phyloP scores from a whole-genome alignment of 2,113 vertebrate genomes.

The Diadophis punctatus region DNA sequence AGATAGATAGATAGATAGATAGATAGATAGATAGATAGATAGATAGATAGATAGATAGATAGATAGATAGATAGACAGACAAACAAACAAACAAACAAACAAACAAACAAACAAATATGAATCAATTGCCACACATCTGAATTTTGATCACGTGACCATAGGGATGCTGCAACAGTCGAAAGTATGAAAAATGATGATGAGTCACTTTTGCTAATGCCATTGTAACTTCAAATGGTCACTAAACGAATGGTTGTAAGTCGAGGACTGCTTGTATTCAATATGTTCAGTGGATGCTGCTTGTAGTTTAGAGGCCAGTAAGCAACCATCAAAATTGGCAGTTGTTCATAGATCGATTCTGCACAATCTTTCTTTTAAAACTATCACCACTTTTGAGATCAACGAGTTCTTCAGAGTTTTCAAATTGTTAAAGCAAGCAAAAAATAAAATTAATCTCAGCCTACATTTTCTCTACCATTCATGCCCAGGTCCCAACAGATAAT shows the following conservation, averaged over 20 bases:
- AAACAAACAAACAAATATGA: too few relatives aligned
- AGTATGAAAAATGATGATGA: too few relatives aligned
- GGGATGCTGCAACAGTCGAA: background rate
- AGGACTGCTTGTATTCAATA: background rate
- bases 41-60: too few relatives aligned
- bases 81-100: too few relatives aligned
- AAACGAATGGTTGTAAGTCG: background rate
- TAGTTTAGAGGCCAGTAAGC: background rate
- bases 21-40: too few relatives aligned
- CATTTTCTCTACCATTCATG: background rate
- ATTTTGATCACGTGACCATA: background rate
- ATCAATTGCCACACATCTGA: background rate
- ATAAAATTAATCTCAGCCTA: background rate
- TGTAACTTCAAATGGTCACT: background rate
- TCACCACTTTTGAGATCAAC: background rate
- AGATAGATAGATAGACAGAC: too few relatives aligned
- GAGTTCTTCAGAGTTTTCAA: background rate
- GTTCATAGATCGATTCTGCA: background rate
- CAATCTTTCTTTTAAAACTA: background rate
- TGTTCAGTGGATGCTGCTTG: background rate
- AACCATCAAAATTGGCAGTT: background rate
- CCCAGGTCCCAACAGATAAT: background rate
- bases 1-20: too few relatives aligned
- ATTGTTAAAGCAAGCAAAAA: background rate
- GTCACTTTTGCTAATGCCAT: too few relatives aligned